Percentiles rank a stretch among this genome's conserved stretches.
Conservation (phyloP, 1,140 invertebrate species). For the Sminthurides bifidus region DNA sequence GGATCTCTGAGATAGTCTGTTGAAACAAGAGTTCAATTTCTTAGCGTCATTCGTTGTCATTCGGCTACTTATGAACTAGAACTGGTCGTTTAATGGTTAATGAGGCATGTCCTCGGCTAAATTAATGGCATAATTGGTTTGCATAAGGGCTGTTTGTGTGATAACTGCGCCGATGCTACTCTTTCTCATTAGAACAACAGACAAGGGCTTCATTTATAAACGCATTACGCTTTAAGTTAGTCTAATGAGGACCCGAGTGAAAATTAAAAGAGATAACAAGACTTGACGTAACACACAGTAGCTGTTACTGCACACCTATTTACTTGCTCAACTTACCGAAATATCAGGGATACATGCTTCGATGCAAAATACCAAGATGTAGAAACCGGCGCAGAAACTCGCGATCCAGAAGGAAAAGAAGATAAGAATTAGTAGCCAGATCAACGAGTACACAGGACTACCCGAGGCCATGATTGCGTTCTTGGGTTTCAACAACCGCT, state of each 20-base stretch:
- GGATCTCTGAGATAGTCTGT: constrained; percentile 52
- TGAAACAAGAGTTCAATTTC: constrained; percentile 35
- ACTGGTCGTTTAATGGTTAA: too few relatives aligned
- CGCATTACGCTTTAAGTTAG: too few relatives aligned
- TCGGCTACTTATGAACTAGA: too few relatives aligned
- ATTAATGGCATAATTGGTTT: too few relatives aligned
- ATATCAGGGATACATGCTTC: constrained; percentile 54
- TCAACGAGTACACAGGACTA: constrained; percentile 49
- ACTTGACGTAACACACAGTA: neutral
- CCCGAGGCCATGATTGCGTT: constrained; percentile 31
- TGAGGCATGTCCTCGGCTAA: too few relatives aligned
- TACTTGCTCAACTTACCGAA: constrained; percentile 38
- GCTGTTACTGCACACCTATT: neutral
- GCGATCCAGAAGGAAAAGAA: constrained; percentile 60
- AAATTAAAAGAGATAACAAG: neutral
- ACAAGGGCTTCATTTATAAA: too few relatives aligned
- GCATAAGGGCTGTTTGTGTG: too few relatives aligned
- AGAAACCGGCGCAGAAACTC: constrained; percentile 56
- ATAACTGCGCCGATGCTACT: too few relatives aligned
- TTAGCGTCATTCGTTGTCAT: neutral
- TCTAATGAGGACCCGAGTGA: neutral
- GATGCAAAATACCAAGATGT: constrained; percentile 57
- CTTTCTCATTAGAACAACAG: too few relatives aligned
- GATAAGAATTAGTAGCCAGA: constrained; percentile 67
- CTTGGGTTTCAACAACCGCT: neutral